Evolutionary conservation across 2,888 invertebrate genomes (phyloP), one percentile per base, ranked within the genome.

Genomic region (Cephus spinipes): DNA sequence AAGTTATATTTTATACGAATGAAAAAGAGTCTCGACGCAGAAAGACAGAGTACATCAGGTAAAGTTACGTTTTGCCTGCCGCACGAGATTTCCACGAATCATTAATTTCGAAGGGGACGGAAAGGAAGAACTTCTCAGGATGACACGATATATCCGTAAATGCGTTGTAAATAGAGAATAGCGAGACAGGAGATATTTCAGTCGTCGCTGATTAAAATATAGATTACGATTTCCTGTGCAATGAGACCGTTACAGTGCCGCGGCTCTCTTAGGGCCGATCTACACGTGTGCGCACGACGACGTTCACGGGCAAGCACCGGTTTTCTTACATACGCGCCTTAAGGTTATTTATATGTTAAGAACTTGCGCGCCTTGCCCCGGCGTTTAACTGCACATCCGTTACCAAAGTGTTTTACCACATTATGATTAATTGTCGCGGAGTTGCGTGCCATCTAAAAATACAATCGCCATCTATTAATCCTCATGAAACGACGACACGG

Each of bases 371-470:
- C 79, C 75, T 81, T 77, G 79, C 79, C 71, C 78, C 77, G 80
- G 80, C 82, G 79, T 79, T 82, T 82, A 81, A 80, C 77, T 77
- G 79, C 78, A 81, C 82, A 83, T 83, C 84, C 81, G 81, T 83
- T 80, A 80, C 80, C 79, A 79, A 83, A 81, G 80, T 81, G 80
- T 83, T 81, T 79, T 81, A 78, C 81, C 76, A 80, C 81, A 77
- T 82, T 83, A 87, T 88, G 88, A 88, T 88, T 88, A 87, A 88
- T 87, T 82, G 85, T 81, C 76, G 78, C 36, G 79, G 75, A 79
- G 80, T 83, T 81, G 78, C 75, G 76, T 75, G 68, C 76, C 74
- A 76, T 80, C 86, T 84, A 83, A 87, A 87, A 84, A 85, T 88
- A 86, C 68, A 40, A 80, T 77, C 76, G 35, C 69, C 75, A 73